A percentile compares a stretch with the other conserved stretches of the same genome.
Evolutionary conservation across 2,888 invertebrate genomes (phyloP).

Genomic region (Drosophila maculinotata): DNA sequence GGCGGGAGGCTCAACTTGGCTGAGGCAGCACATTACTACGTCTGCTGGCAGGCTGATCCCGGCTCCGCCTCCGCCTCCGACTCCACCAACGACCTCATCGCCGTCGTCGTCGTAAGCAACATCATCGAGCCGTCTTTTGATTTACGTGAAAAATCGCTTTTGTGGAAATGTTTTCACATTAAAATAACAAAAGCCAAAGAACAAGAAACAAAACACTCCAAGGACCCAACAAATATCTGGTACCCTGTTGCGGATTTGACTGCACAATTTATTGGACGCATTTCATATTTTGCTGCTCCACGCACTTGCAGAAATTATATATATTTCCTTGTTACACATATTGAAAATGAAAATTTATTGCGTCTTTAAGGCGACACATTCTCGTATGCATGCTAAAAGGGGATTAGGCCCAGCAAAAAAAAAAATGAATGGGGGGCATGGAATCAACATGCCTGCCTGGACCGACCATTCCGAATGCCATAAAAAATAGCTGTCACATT

Average conservation of each 20-base stretch:
- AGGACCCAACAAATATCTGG: constrained; percentile 17
- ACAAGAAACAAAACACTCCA: constrained; percentile 4
- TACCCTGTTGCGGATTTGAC: constrained; percentile 50
- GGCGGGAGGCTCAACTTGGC: constrained; percentile 4
- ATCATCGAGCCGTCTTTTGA: constrained; percentile 68
- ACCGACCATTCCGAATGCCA: constrained; percentile 20
- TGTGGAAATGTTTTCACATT: constrained; percentile 73
- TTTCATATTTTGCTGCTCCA: constrained; percentile 28
- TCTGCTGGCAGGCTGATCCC: constrained; percentile 9
- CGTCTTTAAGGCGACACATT: constrained; percentile 76
- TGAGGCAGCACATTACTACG: not conserved
- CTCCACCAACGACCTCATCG: not conserved
- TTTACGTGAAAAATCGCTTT: constrained; percentile 79
- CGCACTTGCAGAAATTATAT: constrained; percentile 50
- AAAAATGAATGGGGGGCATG: constrained; percentile 4
- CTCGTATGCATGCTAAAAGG: constrained; percentile 70
- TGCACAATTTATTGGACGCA: constrained; percentile 73
- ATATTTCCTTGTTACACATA: constrained; percentile 62
- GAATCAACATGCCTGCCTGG: constrained; percentile 15
- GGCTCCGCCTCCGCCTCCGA: constrained; percentile 2
- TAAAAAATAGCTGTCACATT: constrained; percentile 64
- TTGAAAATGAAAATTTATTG: constrained; percentile 78
- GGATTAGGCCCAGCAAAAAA: constrained; percentile 57
- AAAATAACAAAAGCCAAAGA: constrained; percentile 35
- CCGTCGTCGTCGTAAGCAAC: constrained; percentile 4